Conservation (phyloP, 1,140 invertebrate genomes). For the Lordiphosa clarofinis region DNA sequence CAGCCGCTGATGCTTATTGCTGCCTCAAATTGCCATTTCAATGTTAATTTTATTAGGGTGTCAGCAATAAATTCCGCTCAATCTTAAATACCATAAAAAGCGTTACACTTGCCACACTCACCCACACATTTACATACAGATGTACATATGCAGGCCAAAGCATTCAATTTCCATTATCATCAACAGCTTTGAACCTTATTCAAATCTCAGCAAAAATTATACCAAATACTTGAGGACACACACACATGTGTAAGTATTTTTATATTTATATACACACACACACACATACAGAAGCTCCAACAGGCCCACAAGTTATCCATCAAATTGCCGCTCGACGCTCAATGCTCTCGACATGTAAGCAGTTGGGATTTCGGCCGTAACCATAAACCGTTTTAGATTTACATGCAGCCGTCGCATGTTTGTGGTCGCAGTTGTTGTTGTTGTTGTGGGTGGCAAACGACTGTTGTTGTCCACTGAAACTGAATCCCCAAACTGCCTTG, state of each 20-base stretch:
- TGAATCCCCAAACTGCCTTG: background rate
- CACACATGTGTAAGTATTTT: background rate
- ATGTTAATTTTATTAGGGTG: conserved; percentile 79
- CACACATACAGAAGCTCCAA: conserved; percentile 9
- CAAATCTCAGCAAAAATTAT: conserved; percentile 61
- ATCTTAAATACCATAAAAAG: conserved; percentile 79
- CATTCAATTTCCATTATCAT: conserved; percentile 67
- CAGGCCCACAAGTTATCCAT: conserved; percentile 68
- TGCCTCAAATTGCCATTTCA: conserved; percentile 78
- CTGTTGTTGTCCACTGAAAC: conserved; percentile 1
- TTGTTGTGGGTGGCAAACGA: background rate
- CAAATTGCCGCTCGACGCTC: conserved; percentile 54
- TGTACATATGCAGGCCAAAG: conserved; percentile 32
- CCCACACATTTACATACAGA: conserved; percentile 13
- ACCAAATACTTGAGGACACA: conserved; percentile 34
- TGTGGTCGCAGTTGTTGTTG: conserved; percentile 42
- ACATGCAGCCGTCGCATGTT: conserved; percentile 51
- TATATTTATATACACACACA: conserved; percentile 8
- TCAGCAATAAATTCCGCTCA: conserved; percentile 77
- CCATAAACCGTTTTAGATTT: conserved; percentile 72
- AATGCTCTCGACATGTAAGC: conserved; percentile 39
- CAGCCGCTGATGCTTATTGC: conserved; percentile 62
- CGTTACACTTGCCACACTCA: conserved; percentile 40
- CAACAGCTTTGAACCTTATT: conserved; percentile 65
- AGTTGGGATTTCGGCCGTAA: conserved; percentile 60